Evolutionary conservation across 2,113 vertebrate genomes (phyloP).

Genomic region (Chamaea fasciata): DNA sequence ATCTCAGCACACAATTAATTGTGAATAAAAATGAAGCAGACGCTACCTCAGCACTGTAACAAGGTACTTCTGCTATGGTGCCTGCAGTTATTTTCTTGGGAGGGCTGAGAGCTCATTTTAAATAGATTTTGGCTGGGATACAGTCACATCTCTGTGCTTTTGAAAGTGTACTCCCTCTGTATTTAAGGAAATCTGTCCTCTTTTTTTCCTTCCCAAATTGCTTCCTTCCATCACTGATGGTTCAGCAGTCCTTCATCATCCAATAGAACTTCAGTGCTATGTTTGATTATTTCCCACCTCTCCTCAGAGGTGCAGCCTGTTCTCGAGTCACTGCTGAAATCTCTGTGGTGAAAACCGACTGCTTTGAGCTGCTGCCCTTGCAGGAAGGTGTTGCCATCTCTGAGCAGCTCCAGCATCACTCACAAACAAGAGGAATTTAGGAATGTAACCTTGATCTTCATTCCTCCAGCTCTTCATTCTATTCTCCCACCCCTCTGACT

Average conservation of each 20-base stretch:
- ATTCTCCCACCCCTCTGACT: not conserved
- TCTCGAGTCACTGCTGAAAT: not conserved
- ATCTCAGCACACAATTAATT: not conserved
- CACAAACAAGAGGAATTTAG: not conserved
- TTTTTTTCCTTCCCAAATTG: not conserved
- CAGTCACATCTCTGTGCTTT: not conserved
- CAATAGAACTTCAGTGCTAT: not conserved
- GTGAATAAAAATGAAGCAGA: constrained; percentile 19
- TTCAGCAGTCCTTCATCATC: not conserved
- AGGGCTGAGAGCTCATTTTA: not conserved
- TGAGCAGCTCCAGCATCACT: not conserved
- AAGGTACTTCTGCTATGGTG: not conserved
- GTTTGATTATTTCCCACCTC: not conserved
- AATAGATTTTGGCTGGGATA: not conserved
- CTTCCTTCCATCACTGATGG: not conserved
- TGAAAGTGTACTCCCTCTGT: not conserved
- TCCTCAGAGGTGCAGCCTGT: not conserved
- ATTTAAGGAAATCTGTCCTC: not conserved
- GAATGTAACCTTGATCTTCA: not conserved
- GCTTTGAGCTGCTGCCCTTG: not conserved
- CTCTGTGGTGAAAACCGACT: not conserved
- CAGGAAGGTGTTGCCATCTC: not conserved
- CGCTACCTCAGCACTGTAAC: not conserved
- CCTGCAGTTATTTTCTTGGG: constrained; percentile 34
- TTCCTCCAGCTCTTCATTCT: not conserved